Base-by-base conservation (phyloP, 2,113 vertebrate species). In the Eptesicus fuscus region DNA sequence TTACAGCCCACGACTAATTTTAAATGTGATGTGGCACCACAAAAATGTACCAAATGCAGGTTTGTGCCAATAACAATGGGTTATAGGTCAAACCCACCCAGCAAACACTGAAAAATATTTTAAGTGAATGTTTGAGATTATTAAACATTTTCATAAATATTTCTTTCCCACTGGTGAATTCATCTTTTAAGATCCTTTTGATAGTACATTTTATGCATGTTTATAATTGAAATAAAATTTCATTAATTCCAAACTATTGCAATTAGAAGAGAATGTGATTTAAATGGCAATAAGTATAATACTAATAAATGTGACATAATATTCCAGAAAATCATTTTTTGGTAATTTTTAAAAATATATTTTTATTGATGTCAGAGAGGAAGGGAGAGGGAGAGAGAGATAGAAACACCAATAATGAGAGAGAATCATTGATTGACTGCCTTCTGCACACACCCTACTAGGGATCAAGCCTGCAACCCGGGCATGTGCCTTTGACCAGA, bases 1-100 rank as follows among this genome's bases (percentile, higher is more conserved):
- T 93, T 80, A 82, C 40, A 96, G 18, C 1, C 44, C 76, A 71
- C 10, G 51, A 78, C 88, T 80, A 94, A 89, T 95, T 96, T 71
- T 87, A 93, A 95, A 92, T 56, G 74, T 87, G 35, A 90, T 10
- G 32, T 23, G 32, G n/a, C 17, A 73, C 80, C 44, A 82, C 7
- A 74, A n/a, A 96, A 96, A 93, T 35, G 3, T 20, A 74, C 51
- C 65, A 91, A 35, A 90, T 78, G 44, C 9, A 44, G 20, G 0
- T 18, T 61, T 47, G 90, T 35, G 76, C 18, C 44, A 89, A 49
- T 56, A 59, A 79, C 4, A 40, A 61, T 35, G 7, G 32, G 28
- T 44, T 82, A 35, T 40, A 93, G 16, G 22, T 28, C 61, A 74
- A 95, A 77, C 2, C 2, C 44, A 87, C 5, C 20, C 35, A 93